phyloP scores from a whole-genome alignment of 2,113 vertebrate genomes.

The Eudorcas thomsonii region DNA sequence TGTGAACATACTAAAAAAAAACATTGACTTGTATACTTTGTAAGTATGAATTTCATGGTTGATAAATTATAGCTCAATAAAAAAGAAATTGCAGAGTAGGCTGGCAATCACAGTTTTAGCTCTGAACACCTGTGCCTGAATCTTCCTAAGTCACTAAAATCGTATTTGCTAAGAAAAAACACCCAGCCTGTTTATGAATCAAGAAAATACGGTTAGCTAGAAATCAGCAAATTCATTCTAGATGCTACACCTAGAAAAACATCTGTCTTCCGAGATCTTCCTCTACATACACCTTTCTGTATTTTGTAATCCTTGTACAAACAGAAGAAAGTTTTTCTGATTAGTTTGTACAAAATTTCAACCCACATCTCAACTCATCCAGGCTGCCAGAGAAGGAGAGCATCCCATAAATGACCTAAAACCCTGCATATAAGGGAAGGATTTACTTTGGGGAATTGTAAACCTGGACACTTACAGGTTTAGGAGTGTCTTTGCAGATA shows the following conservation, averaged over 20 bases:
- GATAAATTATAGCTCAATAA: neutral
- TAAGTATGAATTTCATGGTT: neutral
- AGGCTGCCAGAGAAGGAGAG: neutral
- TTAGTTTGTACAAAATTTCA: neutral
- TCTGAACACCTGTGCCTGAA: neutral
- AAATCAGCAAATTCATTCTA: neutral
- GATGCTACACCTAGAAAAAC: neutral
- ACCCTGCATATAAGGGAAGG: neutral
- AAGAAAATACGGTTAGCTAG: neutral
- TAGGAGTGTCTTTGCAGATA: neutral
- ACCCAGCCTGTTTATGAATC: neutral
- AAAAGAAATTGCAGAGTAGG: neutral
- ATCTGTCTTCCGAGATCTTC: neutral
- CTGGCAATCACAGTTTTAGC: neutral
- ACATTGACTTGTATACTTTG: neutral
- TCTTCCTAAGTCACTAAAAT: slow-evolving; percentile 5
- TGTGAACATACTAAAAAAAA: neutral
- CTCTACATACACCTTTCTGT: neutral
- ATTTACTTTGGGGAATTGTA: neutral
- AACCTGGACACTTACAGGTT: neutral
- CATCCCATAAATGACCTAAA: neutral
- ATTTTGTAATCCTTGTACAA: neutral
- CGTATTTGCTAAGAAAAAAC: neutral
- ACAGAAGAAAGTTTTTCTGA: neutral
- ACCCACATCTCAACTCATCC: neutral